Evolutionary conservation across 2,888 invertebrate genomes (phyloP).

Genomic region (Aspidiotus destructor): DNA sequence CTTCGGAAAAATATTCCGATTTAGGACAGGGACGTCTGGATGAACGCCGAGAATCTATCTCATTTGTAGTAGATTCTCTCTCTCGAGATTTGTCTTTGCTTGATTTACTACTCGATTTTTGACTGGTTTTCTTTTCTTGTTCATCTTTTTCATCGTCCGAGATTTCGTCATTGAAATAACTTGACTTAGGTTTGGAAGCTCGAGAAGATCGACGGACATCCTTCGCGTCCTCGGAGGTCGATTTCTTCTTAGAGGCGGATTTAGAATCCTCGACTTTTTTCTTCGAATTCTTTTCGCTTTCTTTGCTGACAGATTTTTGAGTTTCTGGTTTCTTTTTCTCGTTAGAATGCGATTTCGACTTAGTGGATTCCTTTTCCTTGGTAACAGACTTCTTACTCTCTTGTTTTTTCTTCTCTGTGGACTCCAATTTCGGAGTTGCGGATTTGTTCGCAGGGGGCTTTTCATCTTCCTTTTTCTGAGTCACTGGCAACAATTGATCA

Average conservation of each 20-base stretch:
- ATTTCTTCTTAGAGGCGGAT: too few relatives aligned
- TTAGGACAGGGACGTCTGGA: background rate
- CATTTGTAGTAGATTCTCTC: too few relatives aligned
- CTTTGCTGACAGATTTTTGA: conserved; percentile 39
- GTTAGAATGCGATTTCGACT: conserved; percentile 41
- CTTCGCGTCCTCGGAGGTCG: too few relatives aligned
- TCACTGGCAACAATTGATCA: conserved; percentile 38
- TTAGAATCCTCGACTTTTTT: conserved; percentile 37
- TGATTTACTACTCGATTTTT: background rate
- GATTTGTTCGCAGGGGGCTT: conserved; percentile 12
- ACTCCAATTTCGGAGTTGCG: conserved; percentile 5
- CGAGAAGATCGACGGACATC: too few relatives aligned
- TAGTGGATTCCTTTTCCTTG: conserved; percentile 36
- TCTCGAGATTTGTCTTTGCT: too few relatives aligned
- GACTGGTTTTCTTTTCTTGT: background rate
- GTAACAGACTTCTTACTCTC: conserved; percentile 3
- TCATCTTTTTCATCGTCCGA: background rate
- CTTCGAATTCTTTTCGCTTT: conserved; percentile 39
- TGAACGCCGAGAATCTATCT: background rate
- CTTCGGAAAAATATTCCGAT: background rate
- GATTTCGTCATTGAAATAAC: conserved; percentile 17
- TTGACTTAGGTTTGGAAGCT: conserved; percentile 5
- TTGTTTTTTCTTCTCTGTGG: conserved; percentile 7
- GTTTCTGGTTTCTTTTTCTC: conserved; percentile 24
- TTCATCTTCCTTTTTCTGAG: conserved; percentile 25